Evolutionary conservation across 2,888 invertebrate species (phyloP), one percentile per base, ranked within the genome.

Genomic region (Limenitis camilla): DNA sequence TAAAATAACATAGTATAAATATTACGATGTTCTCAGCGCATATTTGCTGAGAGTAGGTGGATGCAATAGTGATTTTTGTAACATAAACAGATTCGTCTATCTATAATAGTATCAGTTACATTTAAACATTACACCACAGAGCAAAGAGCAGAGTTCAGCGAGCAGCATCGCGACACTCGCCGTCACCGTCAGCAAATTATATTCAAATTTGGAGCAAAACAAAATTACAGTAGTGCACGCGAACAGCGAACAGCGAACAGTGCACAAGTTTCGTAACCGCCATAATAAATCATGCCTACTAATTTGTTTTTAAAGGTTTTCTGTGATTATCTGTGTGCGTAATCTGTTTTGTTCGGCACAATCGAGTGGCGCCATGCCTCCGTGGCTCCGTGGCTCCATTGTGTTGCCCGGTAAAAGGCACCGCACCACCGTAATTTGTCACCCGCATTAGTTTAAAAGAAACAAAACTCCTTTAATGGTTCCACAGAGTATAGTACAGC

Each of bases 231-330:
- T 81, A 78, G 66, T 68, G 82, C 87, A 87, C 86, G 87, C 87
- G 77, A 86, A n/a, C n/a, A 76, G 78, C 71, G 75, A 76, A 76
- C 80, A 73, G 35, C 40, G 36, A 42, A 30, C 33, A 52, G 38
- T 45, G 58, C 40, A 47, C 40, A 46, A 39, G 38, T 84, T 79
- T 81, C 81, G 82, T 78, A 84, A 84, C 74, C 62, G 58, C 68
- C 64, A 76, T 66, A 82, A 86, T 86, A 86, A 86, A 86, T 86
- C 86, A 86, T 83, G 70, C 77, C 76, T 73, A 76, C 85, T 87
- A 86, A 87, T 87, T 86, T 87, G 83, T 82, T 87, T 86, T 87
- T 86, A 84, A 87, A 87, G 78, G 81, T 82, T 84, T 61, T 78
- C 79, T 77, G 74, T 68, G 69, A 78, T 78, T 78, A 78, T 81